phyloP scores from a whole-genome alignment of 92 coral and sea anemone genomes.

The Porites lobata region DNA sequence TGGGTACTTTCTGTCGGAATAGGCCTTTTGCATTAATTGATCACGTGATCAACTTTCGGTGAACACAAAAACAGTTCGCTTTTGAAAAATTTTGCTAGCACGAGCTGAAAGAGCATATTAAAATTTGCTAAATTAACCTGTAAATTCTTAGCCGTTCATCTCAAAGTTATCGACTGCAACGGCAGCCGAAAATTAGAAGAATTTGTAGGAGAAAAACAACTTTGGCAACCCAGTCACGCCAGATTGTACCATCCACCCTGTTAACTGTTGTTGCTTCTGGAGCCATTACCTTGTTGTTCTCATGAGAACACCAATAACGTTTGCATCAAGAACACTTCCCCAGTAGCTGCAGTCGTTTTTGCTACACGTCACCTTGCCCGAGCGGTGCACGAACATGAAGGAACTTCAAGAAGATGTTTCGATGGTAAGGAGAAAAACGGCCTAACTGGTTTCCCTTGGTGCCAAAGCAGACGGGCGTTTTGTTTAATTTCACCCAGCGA shows the following conservation, averaged over 20 bases:
- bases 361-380: neutral
- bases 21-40: too few relatives aligned
- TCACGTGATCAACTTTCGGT: constrained; percentile 8
- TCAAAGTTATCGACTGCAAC: neutral
- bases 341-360: constrained; percentile 3
- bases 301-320: neutral
- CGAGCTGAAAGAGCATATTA: too few relatives aligned
- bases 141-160: too few relatives aligned
- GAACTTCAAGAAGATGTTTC: constrained; percentile 16
- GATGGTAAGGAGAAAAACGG: neutral
- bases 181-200: neutral
- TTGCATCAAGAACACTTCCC: neutral
- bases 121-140: neutral
- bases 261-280: neutral
- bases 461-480: too few relatives aligned
- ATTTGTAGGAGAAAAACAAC: neutral
- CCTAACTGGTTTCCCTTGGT: too few relatives aligned
- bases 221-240: neutral
- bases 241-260: neutral
- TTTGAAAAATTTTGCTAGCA: too few relatives aligned
- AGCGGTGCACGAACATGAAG: constrained; percentile 37
- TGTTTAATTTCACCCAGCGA: too few relatives aligned
- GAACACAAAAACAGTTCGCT: neutral
- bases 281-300: neutral
- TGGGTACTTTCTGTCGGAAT: too few relatives aligned